These are phyloP conservation scores for Gavia stellata DNA, from an alignment of 2,113 vertebrate species.

Conservation along the genomic window DNA sequence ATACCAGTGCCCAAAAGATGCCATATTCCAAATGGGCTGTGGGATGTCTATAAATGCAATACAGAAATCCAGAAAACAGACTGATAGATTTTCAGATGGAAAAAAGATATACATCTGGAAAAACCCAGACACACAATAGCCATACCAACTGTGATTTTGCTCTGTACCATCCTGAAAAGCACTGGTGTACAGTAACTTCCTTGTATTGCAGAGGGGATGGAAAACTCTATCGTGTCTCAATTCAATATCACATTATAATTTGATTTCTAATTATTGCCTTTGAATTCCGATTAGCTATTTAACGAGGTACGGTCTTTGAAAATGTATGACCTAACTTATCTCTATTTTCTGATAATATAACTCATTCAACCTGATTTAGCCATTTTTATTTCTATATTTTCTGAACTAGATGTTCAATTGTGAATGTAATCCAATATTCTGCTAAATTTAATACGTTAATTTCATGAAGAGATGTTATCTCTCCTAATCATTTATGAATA, in stretches of 20 bases:
- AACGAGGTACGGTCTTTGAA: not conserved
- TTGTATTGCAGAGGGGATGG: fast-evolving
- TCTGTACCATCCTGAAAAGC: not conserved
- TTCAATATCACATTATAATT: not conserved
- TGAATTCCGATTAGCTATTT: not conserved
- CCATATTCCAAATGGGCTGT: not conserved
- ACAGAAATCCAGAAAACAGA: not conserved
- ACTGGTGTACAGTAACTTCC: fast-evolving
- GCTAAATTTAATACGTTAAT: not conserved
- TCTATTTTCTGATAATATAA: not conserved
- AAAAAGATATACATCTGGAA: not conserved
- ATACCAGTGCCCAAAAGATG: no score
- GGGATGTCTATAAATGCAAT: not conserved
- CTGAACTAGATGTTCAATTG: not conserved
- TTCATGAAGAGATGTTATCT: not conserved
- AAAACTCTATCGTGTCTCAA: not conserved
- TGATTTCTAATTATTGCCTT: not conserved
- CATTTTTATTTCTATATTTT: not conserved
- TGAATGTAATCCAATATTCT: not conserved
- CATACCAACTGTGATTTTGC: not conserved
- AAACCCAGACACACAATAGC: not conserved
- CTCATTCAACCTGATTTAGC: not conserved
- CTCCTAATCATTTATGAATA: not conserved
- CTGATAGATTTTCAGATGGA: not conserved
- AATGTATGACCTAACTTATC: not conserved